A percentile compares a stretch with the other conserved stretches of the same genome.
phyloP scores from a whole-genome alignment of 1,140 invertebrate species.

The Eueides isabella region DNA sequence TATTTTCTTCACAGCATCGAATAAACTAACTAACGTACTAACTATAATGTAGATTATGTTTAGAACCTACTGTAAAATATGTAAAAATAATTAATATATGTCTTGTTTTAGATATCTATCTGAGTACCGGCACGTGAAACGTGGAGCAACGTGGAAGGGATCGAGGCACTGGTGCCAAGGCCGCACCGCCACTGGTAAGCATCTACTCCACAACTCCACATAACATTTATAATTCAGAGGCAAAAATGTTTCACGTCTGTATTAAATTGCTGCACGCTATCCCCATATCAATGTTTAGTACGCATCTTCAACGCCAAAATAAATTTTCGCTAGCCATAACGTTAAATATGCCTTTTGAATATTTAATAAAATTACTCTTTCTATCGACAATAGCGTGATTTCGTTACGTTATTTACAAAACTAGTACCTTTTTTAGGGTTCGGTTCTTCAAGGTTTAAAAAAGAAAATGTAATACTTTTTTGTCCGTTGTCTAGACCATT shows the following conservation, averaged over 20 bases:
- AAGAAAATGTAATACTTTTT: no score
- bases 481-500: no score
- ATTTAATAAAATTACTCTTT: not conserved
- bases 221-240: slow-evolving; percentile 25
- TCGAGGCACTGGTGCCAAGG: slow-evolving; percentile 95
- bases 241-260: slow-evolving; percentile 18
- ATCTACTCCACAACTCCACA: not conserved
- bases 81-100: not conserved
- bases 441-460: no score
- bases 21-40: no score
- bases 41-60: no score
- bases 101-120: slow-evolving; percentile 89
- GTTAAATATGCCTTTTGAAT: not conserved
- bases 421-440: no score
- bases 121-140: slow-evolving; percentile 97
- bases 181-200: slow-evolving; percentile 87
- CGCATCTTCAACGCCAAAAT: not conserved
- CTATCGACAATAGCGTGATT: not conserved
- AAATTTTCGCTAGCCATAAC: not conserved
- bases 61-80: no score
- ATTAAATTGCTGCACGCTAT: slow-evolving; percentile 26
- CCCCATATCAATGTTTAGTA: not conserved
- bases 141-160: slow-evolving; percentile 98
- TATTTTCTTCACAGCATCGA: no score
- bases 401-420: not conserved